A percentile compares a stretch with the other conserved stretches of the same genome.
phyloP scores from a whole-genome alignment of 2,888 invertebrate species.

The Calliphora vomitoria region DNA sequence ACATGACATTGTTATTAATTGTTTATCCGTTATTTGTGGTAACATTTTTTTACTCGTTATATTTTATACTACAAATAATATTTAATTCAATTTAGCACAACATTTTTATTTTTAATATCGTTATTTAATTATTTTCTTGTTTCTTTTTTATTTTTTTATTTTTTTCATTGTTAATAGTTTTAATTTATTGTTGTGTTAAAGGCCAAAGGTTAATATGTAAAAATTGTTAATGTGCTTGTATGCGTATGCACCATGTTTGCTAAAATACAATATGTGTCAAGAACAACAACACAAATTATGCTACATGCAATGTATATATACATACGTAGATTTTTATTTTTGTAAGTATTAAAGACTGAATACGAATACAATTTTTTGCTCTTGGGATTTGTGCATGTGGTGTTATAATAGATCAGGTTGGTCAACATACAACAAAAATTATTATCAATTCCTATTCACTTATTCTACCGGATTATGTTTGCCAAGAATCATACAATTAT shows the following conservation, averaged over 20 bases:
- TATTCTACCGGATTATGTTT: too few relatives aligned
- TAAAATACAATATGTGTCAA: slow-evolving; percentile 37
- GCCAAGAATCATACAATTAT: too few relatives aligned
- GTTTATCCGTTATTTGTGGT: slow-evolving; percentile 60
- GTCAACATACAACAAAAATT: too few relatives aligned
- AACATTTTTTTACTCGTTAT: slow-evolving; percentile 4
- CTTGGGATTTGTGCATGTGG: too few relatives aligned
- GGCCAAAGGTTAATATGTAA: slow-evolving; percentile 59
- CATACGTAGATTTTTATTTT: slow-evolving; percentile 1
- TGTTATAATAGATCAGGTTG: too few relatives aligned
- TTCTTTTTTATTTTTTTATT: neutral
- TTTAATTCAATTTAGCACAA: slow-evolving; percentile 63
- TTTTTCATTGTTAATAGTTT: slow-evolving; percentile 55
- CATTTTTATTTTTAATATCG: slow-evolving; percentile 38
- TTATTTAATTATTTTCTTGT: slow-evolving; percentile 6
- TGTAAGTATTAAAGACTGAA: neutral
- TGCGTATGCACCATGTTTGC: neutral
- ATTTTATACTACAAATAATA: slow-evolving; percentile 23
- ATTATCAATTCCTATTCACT: too few relatives aligned
- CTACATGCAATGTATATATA: neutral
- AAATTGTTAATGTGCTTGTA: slow-evolving; percentile 34
- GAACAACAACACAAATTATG: slow-evolving; percentile 41
- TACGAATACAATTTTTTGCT: neutral
- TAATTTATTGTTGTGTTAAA: slow-evolving; percentile 58
- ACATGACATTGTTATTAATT: slow-evolving; percentile 68